A percentile compares a stretch with the other conserved stretches of the same genome.
phyloP scores from a whole-genome alignment of 2,888 invertebrate species.

The Atrina japonica region DNA sequence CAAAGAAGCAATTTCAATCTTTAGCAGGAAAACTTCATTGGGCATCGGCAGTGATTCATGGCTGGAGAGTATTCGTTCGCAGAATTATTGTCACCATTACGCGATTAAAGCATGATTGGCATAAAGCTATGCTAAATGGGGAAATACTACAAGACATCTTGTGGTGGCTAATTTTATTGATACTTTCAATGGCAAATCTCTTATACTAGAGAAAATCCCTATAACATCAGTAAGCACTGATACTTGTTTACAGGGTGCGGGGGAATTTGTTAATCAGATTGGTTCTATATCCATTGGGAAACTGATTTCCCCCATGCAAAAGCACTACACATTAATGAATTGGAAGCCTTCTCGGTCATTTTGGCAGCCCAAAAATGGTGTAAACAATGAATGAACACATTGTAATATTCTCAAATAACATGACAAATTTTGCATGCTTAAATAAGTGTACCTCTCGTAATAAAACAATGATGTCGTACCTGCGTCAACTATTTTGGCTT shows the following conservation, averaged over 20 bases:
- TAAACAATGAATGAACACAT: too few species aligned
- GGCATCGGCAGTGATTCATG: slow-evolving; percentile 35
- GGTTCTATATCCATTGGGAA: slow-evolving; percentile 36
- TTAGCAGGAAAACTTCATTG: too few species aligned
- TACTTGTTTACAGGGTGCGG: slow-evolving; percentile 27
- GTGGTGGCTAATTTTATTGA: slow-evolving; percentile 23
- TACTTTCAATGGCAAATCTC: slow-evolving; percentile 34
- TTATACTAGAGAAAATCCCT: slow-evolving; percentile 29
- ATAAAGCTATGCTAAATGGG: slow-evolving; percentile 4
- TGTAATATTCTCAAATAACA: too few species aligned
- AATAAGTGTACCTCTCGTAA: too few species aligned
- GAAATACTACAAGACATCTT: not conserved
- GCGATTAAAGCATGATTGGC: slow-evolving; percentile 14
- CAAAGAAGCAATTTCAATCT: slow-evolving; percentile 28
- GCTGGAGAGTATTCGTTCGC: slow-evolving; percentile 39
- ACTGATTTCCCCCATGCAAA: slow-evolving; percentile 10
- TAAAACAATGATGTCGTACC: slow-evolving; percentile 11
- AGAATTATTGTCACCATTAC: slow-evolving; percentile 2
- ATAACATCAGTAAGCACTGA: slow-evolving; percentile 32
- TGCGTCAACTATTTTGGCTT: too few species aligned
- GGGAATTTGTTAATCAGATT: slow-evolving; percentile 19
- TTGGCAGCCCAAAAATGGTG: too few species aligned
- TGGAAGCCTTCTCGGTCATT: slow-evolving; percentile 28
- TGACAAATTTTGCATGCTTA: too few species aligned
- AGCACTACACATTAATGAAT: slow-evolving; percentile 29